A percentile compares a stretch with the other conserved stretches of the same genome.
Conservation (phyloP, 1,140 invertebrate genomes). For the Brachionus sp. region DNA sequence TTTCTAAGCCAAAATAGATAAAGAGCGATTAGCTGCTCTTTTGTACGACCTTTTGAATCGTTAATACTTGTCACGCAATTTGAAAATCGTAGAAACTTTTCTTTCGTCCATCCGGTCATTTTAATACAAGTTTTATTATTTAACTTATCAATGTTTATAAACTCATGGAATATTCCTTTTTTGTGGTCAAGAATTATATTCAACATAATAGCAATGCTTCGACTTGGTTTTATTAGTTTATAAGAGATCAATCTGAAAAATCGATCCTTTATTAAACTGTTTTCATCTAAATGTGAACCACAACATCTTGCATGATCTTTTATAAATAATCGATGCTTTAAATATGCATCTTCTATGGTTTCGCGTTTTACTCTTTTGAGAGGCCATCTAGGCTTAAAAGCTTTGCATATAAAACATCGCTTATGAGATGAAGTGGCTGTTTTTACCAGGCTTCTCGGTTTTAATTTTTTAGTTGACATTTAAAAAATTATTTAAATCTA, state of each 20-base stretch:
- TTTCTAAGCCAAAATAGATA: neutral
- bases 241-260: neutral
- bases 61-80: neutral
- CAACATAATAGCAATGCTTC: neutral
- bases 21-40: neutral
- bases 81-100: neutral
- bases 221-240: neutral
- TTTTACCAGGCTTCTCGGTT: neutral
- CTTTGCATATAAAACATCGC: neutral
- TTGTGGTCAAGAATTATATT: neutral
- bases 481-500: neutral
- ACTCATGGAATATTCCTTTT: neutral
- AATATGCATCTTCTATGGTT: neutral
- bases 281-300: neutral
- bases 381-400: neutral
- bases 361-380: neutral
- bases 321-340: neutral
- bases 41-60: neutral
- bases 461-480: neutral
- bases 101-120: neutral
- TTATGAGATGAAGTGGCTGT: neutral
- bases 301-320: slow-evolving; percentile 10
- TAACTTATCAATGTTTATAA: neutral
- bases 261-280: neutral
- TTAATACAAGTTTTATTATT: neutral